These are phyloP conservation scores for Hemibagrus wyckioides DNA, from an alignment of 2,113 vertebrate genomes.

Conservation along the genomic window DNA sequence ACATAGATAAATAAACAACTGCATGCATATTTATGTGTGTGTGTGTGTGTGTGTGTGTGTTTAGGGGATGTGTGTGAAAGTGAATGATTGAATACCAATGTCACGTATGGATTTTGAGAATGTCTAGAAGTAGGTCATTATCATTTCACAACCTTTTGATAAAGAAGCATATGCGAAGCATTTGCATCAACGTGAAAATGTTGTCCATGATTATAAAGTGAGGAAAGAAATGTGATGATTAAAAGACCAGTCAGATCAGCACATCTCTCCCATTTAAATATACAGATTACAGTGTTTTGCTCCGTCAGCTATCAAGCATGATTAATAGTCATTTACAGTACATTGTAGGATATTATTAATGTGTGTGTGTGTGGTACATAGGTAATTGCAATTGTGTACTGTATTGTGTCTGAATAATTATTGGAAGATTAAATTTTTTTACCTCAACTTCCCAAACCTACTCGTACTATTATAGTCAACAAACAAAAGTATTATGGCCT, in stretches of 20 bases:
- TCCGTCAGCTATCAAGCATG: conserved; percentile 55
- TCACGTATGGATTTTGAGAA: conserved; percentile 30
- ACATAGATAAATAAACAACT: not conserved
- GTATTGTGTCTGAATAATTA: not conserved
- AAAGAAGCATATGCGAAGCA: conserved; percentile 2
- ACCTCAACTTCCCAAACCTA: not conserved
- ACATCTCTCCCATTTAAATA: conserved; percentile 48
- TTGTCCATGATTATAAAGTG: not conserved
- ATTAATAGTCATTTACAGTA: conserved; percentile 48
- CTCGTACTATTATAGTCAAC: not conserved
- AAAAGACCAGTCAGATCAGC: not conserved
- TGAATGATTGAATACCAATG: not conserved
- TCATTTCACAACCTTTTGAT: conserved; percentile 30
- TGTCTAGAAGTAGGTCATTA: conserved; percentile 17
- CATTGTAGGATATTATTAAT: conserved; percentile 20
- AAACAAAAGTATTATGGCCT: not conserved
- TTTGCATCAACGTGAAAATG: not conserved
- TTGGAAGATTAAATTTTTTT: not conserved
- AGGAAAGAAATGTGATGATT: not conserved
- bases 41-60: conserved; percentile 4
- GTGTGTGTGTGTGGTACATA: not conserved
- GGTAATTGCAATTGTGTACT: not conserved
- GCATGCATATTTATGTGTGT: no score
- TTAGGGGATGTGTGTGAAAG: not conserved
- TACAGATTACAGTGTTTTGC: conserved; percentile 56